These are phyloP conservation scores for Laupala kohalensis DNA, from an alignment of 1,140 invertebrate genomes.

Conservation along the genomic window DNA sequence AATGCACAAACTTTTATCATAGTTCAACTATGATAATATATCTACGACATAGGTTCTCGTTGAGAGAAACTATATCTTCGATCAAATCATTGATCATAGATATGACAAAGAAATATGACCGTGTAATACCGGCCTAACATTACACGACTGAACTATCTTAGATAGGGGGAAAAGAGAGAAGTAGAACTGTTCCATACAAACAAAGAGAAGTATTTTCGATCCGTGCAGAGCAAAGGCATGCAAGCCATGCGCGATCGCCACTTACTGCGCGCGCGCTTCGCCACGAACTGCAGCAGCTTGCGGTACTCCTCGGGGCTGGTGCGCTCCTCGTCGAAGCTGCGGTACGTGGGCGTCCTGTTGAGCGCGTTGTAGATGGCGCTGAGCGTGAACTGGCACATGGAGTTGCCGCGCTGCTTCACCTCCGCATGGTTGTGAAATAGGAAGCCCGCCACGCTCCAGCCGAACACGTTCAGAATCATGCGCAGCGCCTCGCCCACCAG, in stretches of 20 bases:
- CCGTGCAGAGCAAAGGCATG: neutral
- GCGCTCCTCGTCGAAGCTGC: constrained; percentile 45
- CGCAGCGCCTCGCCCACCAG: constrained; percentile 56
- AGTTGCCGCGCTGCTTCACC: constrained; percentile 42
- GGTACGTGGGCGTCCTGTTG: constrained; percentile 39
- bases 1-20: too few species aligned
- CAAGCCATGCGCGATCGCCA: constrained; percentile 20
- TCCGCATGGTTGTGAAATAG: constrained; percentile 55
- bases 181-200: too few species aligned
- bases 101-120: too few species aligned
- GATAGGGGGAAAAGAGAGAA: too few species aligned
- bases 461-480: constrained; percentile 50
- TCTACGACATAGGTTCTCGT: too few species aligned
- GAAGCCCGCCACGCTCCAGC: constrained; percentile 54
- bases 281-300: constrained; percentile 46
- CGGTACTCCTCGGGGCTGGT: constrained; percentile 38
- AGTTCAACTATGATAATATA: too few species aligned
- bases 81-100: too few species aligned
- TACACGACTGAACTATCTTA: too few species aligned
- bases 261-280: constrained; percentile 66
- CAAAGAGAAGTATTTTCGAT: too few species aligned
- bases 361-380: constrained; percentile 51
- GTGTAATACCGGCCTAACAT: too few species aligned
- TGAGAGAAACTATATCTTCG: too few species aligned
- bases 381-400: constrained; percentile 57